Percentiles rank a stretch among this genome's conserved stretches.
phyloP scores from a whole-genome alignment of 2,113 vertebrate genomes.

The Nymphicus hollandicus region DNA sequence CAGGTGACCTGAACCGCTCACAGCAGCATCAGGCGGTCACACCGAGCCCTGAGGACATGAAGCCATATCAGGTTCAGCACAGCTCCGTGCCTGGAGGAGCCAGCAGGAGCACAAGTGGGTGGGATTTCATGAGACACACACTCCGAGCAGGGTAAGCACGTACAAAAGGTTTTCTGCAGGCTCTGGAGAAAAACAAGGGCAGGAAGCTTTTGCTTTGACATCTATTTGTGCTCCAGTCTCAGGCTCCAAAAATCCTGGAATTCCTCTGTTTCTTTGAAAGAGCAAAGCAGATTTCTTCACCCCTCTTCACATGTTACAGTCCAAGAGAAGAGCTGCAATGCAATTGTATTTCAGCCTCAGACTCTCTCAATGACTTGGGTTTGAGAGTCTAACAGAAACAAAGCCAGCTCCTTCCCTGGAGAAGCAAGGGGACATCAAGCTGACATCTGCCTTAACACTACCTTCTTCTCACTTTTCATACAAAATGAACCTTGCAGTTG shows the following conservation, averaged over 20 bases:
- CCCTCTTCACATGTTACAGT: background rate
- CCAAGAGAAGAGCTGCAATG: background rate
- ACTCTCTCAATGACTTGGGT: background rate
- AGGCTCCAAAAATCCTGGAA: background rate
- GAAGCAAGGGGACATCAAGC: background rate
- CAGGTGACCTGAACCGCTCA: background rate
- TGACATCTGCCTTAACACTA: background rate
- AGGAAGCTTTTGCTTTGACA: background rate
- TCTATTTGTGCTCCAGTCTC: background rate
- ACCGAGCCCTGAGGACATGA: accelerated
- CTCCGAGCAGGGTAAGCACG: background rate
- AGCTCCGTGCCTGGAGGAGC: background rate
- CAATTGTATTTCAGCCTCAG: background rate
- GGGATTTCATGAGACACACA: background rate
- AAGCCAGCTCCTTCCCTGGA: background rate
- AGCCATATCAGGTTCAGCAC: background rate
- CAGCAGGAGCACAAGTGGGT: background rate
- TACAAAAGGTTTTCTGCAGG: background rate
- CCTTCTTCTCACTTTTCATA: background rate
- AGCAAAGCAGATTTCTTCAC: background rate
- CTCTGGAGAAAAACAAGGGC: constrained; percentile 9
- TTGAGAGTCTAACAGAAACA: background rate
- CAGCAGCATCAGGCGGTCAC: background rate
- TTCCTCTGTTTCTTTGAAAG: background rate
- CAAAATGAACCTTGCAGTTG: background rate